Evolutionary conservation across 2,797 vertebrate genomes (phyloP).

Genomic region (Kryptopterus vitreolus): DNA sequence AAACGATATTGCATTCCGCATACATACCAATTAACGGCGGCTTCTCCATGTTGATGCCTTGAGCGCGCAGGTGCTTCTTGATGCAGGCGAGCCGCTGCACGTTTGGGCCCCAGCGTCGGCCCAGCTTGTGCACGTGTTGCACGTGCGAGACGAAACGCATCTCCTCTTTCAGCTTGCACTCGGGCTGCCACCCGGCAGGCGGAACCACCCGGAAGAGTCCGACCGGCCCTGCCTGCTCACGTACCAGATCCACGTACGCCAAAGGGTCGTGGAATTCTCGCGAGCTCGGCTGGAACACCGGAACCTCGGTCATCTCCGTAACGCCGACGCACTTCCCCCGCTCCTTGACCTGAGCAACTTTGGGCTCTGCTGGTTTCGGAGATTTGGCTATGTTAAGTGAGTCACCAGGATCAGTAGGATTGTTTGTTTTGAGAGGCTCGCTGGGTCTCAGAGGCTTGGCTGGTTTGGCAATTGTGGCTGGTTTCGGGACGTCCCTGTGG

Average conservation of each 20-base stretch:
- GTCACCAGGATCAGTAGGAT: conserved; percentile 78
- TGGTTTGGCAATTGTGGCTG: conserved; percentile 79
- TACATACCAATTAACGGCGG: conserved; percentile 92
- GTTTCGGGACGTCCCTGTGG: conserved; percentile 50
- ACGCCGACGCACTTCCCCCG: conserved; percentile 70
- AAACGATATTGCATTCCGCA: neutral
- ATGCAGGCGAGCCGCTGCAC: conserved; percentile 98
- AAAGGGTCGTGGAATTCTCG: conserved; percentile 97
- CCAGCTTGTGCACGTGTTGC: conserved; percentile 98
- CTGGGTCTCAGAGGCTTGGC: conserved; percentile 63
- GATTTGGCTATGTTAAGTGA: conserved; percentile 56
- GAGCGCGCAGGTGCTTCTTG: conserved; percentile 99
- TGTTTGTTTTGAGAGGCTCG: conserved; percentile 59
- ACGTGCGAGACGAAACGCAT: conserved; percentile 99
- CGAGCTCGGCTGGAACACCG: conserved; percentile 83
- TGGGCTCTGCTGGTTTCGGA: conserved; percentile 68
- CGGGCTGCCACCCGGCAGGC: conserved; percentile 93
- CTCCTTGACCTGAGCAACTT: conserved; percentile 74
- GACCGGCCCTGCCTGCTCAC: conserved; percentile 85
- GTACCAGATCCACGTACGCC: conserved; percentile 89
- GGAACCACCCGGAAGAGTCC: conserved; percentile 94
- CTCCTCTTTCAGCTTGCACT: conserved; percentile 98
- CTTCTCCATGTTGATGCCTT: conserved; percentile 99
- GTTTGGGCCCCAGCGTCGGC: conserved; percentile 97
- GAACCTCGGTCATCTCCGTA: conserved; percentile 80